Base-by-base conservation (phyloP, 2,888 invertebrate species). In the Leistus spinibarbis region DNA sequence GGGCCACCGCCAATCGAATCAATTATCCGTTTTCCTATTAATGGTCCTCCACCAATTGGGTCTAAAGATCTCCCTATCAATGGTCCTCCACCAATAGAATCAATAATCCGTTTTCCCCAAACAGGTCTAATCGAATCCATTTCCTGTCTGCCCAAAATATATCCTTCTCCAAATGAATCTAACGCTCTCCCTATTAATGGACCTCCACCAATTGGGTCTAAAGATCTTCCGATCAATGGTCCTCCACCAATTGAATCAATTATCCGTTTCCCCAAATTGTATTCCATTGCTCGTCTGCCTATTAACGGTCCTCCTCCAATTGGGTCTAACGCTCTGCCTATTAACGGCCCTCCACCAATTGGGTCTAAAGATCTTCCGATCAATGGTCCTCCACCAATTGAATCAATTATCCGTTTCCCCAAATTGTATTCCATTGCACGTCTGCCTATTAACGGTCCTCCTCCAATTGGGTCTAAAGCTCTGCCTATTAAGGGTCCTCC, bases 1-100 rank as follows among this genome's bases (percentile, higher is more conserved):
- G 76, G 70, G 2, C 77, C 79, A 0, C 79, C 79, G 10, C 79
- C 79, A 53, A 79, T 78, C 2, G 73, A 70, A 56, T 79, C 79
- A 3, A 79, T 56, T 53, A 54, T 70, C 56, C 78, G 69, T 17
- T 70, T 73, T 71, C 16, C 71, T 54, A 20, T 60, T 1, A 56
- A 56, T 57, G 68, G 40, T 2, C 77, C 77, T 5, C 78, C 78
- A 17, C 77, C 77, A 56, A 78, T 77, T 10, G 71, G 17, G 40
- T 72, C 70, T 20, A 76, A 63, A 65, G 53, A 57, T 68, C 78
- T 76, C n/a, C 73, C 56, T 3, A 54, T 1, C 7, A 66, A 13
- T 40, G 62, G 62, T 19, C 71, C 68, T 16, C 77, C 68, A 4
- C 74, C 76, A 66, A 69, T 77, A n/a, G n/a, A n/a, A n/a, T n/a